These are phyloP conservation scores for Blennius ocellaris DNA, from an alignment of 2,113 vertebrate genomes.

Conservation along the genomic window DNA sequence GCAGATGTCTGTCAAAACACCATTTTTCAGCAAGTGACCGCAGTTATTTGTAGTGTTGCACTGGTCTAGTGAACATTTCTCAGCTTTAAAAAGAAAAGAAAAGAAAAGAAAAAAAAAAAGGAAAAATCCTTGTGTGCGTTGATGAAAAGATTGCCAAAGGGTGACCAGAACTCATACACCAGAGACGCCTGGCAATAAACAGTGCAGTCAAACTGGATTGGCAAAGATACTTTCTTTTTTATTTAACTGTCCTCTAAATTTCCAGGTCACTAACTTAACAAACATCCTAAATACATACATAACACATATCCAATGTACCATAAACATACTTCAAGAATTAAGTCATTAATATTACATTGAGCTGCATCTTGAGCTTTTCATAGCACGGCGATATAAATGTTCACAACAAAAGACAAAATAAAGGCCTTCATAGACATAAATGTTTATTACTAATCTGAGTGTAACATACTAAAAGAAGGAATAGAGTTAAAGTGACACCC, in stretches of 20 bases:
- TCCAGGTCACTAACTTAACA: slow-evolving; percentile 35
- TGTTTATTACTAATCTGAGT: too few relatives aligned
- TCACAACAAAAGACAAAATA: not conserved
- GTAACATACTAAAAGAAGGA: too few relatives aligned
- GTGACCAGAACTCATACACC: not conserved
- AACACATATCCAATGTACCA: not conserved
- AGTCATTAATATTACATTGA: not conserved
- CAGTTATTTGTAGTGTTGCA: slow-evolving; percentile 17
- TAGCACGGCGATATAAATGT: not conserved
- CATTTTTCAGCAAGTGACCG: not conserved
- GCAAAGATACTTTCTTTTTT: slow-evolving; percentile 47
- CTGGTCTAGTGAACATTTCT: slow-evolving; percentile 16
- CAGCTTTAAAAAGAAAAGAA: not conserved
- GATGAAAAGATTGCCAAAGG: slow-evolving; percentile 46
- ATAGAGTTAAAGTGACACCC: too few relatives aligned
- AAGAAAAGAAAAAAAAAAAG: too few relatives aligned
- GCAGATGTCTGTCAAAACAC: slow-evolving; percentile 54
- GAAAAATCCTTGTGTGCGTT: slow-evolving; percentile 27
- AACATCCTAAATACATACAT: slow-evolving; percentile 23
- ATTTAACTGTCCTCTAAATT: slow-evolving; percentile 34
- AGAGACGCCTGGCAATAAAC: slow-evolving; percentile 13
- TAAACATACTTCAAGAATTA: slow-evolving; percentile 9
- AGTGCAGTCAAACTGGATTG: slow-evolving; percentile 49
- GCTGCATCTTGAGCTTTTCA: not conserved
- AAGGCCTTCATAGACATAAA: too few relatives aligned